These are phyloP conservation scores for Bufo gargarizans DNA, from an alignment of 2,113 vertebrate species.

Conservation along the genomic window DNA sequence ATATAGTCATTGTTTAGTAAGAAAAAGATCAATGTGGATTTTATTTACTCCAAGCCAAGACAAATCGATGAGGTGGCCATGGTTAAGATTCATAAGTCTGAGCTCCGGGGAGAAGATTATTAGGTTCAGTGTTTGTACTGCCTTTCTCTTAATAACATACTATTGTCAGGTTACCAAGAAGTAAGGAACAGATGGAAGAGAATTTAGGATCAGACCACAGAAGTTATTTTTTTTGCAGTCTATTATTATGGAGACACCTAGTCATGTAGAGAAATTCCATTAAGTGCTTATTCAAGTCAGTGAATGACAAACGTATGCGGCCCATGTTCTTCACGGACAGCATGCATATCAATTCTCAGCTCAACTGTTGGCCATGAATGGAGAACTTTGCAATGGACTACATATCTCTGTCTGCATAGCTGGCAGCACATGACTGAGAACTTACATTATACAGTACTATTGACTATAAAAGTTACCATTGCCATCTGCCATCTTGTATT, in stretches of 20 bases:
- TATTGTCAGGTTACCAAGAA: neutral
- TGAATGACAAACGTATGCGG: no score
- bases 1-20: no score
- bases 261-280: no score
- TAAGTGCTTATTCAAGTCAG: no score
- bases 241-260: neutral
- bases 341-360: no score
- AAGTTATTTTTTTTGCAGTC: neutral
- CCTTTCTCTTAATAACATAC: neutral
- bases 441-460: neutral
- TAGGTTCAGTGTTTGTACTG: neutral
- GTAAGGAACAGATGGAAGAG: neutral
- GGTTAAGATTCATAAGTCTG: neutral
- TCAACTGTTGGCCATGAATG: neutral
- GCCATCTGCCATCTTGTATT: neutral
- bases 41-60: no score
- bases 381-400: neutral
- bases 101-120: neutral
- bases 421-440: neutral
- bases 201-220: neutral
- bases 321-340: no score
- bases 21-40: no score
- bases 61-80: no score
- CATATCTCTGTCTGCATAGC: neutral
- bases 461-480: neutral